phyloP scores from a whole-genome alignment of 2,888 invertebrate species.

The Apamea anceps region DNA sequence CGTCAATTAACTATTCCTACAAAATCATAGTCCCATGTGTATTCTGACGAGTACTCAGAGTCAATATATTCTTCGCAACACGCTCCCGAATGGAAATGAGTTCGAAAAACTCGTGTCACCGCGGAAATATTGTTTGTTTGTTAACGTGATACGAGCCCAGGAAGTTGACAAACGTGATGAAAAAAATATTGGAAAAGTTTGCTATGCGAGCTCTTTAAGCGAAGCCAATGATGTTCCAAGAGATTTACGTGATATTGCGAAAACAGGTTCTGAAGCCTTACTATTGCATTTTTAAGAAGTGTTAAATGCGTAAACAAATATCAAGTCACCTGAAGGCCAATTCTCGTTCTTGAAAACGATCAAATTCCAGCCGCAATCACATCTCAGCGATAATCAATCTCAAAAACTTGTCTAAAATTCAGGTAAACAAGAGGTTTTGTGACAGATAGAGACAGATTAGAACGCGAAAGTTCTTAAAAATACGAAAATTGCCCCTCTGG shows the following conservation, averaged over 20 bases:
- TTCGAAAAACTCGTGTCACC: slow-evolving; percentile 81
- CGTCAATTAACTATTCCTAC: slow-evolving; percentile 68
- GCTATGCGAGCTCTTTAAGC: slow-evolving; percentile 74
- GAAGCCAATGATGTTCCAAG: slow-evolving; percentile 67
- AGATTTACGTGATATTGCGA: slow-evolving; percentile 64
- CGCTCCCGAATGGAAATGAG: slow-evolving; percentile 82
- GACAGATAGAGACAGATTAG: background rate
- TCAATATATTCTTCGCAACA: slow-evolving; percentile 80
- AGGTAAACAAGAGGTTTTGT: background rate
- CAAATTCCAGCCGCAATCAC: background rate
- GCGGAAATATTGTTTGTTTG: slow-evolving; percentile 85
- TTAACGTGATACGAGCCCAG: slow-evolving; percentile 78
- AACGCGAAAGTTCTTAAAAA: background rate
- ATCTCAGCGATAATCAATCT: no score
- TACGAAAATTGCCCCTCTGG: background rate
- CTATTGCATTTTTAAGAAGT: slow-evolving; percentile 19
- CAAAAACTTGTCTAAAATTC: background rate
- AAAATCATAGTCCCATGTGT: slow-evolving; percentile 73
- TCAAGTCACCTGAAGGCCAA: background rate
- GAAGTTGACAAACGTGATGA: slow-evolving; percentile 85
- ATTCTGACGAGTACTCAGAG: slow-evolving; percentile 69
- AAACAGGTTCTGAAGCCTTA: slow-evolving; percentile 56
- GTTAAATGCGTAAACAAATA: background rate
- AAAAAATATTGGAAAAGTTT: slow-evolving; percentile 88
- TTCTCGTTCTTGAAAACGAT: background rate